Percentiles rank a stretch among this genome's conserved stretches.
Conservation (phyloP, 2,113 vertebrate species). For the Rostratula benghalensis region DNA sequence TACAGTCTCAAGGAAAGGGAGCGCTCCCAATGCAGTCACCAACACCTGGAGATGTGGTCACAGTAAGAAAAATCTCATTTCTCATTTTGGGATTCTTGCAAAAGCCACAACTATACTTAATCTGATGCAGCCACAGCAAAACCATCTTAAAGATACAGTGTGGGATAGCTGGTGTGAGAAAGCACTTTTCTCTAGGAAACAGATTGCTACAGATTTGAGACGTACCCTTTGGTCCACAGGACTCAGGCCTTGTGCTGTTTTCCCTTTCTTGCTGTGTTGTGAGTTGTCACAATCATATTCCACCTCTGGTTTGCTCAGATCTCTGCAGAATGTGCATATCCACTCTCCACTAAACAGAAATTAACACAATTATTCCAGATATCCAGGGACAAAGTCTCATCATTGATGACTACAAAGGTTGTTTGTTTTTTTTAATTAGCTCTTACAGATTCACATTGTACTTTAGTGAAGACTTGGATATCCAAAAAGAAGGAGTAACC, state of each 20-base stretch:
- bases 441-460: background rate
- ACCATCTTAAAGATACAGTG: background rate
- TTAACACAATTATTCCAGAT: slow-evolving; percentile 34
- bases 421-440: background rate
- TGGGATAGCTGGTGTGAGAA: background rate
- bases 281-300: slow-evolving; percentile 93
- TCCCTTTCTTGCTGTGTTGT: slow-evolving; percentile 85
- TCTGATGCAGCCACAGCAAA: background rate
- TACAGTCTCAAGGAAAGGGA: background rate
- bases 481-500: background rate
- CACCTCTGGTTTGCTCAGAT: slow-evolving; percentile 89
- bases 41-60: background rate
- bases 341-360: slow-evolving; percentile 87
- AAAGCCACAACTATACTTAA: background rate
- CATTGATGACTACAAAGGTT: background rate
- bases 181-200: background rate
- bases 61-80: background rate
- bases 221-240: slow-evolving; percentile 93
- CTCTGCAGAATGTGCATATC: slow-evolving; percentile 98
- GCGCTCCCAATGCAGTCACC: background rate
- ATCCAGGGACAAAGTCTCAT: background rate
- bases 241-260: slow-evolving; percentile 83
- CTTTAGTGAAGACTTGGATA: background rate
- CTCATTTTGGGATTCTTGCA: background rate
- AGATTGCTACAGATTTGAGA: background rate